These are phyloP conservation scores for Muntiacus reevesi DNA, from an alignment of 2,113 vertebrate genomes.

Conservation along the genomic window DNA sequence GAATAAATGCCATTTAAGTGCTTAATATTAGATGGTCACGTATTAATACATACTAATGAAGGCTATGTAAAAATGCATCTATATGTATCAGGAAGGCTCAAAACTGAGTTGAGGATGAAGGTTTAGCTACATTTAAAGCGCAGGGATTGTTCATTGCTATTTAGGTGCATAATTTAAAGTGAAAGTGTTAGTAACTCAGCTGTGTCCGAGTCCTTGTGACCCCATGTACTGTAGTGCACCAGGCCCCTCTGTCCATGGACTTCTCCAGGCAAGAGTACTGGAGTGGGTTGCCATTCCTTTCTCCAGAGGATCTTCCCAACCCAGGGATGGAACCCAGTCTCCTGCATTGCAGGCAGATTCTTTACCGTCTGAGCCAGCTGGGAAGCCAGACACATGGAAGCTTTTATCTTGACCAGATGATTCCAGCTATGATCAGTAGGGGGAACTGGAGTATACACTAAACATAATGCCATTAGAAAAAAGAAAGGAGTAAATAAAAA, in stretches of 20 bases:
- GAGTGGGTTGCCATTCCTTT: background rate
- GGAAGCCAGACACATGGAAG: background rate
- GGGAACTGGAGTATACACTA: background rate
- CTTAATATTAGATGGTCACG: background rate
- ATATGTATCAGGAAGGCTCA: background rate
- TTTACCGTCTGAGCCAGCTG: background rate
- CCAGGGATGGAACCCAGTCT: background rate
- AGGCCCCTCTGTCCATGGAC: background rate
- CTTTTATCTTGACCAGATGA: constrained; percentile 7
- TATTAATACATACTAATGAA: background rate
- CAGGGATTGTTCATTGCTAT: background rate
- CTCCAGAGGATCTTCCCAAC: background rate
- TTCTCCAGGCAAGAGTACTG: background rate
- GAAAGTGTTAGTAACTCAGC: background rate
- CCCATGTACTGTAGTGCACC: background rate
- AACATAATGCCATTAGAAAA: background rate
- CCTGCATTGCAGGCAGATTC: background rate
- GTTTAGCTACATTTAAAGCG: background rate
- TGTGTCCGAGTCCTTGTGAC: background rate
- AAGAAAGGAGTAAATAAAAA: background rate
- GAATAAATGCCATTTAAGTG: background rate
- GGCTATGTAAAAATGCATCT: background rate
- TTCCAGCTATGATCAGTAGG: constrained; percentile 20
- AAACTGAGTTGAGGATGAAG: background rate
- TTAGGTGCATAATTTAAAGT: constrained; percentile 7